Evolutionary conservation across 2,888 invertebrate species (phyloP), one percentile per base, ranked within the genome.

Genomic region (Meta bourneti): DNA sequence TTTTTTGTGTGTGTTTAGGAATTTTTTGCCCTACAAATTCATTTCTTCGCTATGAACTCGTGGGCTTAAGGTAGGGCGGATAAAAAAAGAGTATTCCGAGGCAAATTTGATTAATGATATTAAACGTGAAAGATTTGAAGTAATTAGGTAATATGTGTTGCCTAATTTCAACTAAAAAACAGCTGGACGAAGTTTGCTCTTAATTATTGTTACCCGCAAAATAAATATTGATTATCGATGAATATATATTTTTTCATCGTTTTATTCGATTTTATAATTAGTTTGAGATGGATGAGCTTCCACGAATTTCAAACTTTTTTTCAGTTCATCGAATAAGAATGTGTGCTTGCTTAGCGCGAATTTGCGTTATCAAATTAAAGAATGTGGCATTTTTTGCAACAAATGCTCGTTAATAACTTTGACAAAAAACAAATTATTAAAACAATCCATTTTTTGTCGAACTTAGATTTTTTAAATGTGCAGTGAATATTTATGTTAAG

Each of bases 21-120:
- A 61, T 61, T 80, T 70, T 78, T 54, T 48, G 16, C 49, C 80
- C 72, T 87, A 79, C 69, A 79, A 79, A 79, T 85, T 54, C 75
- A 86, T 71, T 61, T 75, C 52, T 82, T 82, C 54, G 81, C 75
- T 75, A 89, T 48, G 75, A 61, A 74, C 13, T 75, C n/a, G 51
- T 19, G 13, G 20, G 71, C 13, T 54, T 69, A 48, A 81, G 49
- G 61, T 20, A 70, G 70, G 49, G 69, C n/a, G 6, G 6, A 52
- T 61, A 70, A 75, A 54, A 78, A 80, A 82, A 89, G 61, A 81
- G 61, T 34, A 34, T 49, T 75, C 51, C 16, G 70, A 13, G 48
- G 75, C 81, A 81, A 89, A 82, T 81, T 89, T 89, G 89, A 89
- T 89, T 89, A 89, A 89, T 89, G 89, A 82, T 75, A 82, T 89